Base-by-base conservation (phyloP, 2,113 vertebrate genomes). In the Lynx canadensis region DNA sequence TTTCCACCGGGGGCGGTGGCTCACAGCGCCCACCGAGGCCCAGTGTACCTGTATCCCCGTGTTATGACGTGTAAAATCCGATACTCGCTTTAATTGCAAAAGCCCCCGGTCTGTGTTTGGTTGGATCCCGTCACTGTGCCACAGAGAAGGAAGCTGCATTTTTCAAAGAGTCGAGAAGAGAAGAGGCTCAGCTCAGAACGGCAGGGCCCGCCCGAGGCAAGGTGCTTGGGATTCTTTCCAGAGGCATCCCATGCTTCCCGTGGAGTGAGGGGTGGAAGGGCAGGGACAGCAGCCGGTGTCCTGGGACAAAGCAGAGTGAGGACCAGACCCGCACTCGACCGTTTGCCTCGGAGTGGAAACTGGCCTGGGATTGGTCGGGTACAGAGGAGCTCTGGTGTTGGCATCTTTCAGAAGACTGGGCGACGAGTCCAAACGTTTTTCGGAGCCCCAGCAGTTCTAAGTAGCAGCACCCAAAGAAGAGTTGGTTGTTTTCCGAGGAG, bases 401-500 rank as follows among this genome's bases (percentile, higher is more conserved):
- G 69, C 69, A 36, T 87, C 60, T 15, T 86, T 50, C 55, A 80
- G 96, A 94, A 85, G 19, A 86, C 92, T 31, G 68, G 10, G 0
- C 69, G 71, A 92, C 41, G 71, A n/a, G n/a, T 63, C 94, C 66
- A 97, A 96, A 11, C 82, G 55, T 83, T 95, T 94, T 74, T 96
- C 11, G 41, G 31, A 97, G 41, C 19, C 83, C 69, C 79, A 84
- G 33, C 50, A 94, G 41, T 97, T 95, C 73, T 73, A 90, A 81
- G 66, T 50, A 66, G 25, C 52, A 48, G 79, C 18, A 9, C 25
- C 41, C 68, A 50, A 55, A 57, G 71, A 60, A 21, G 21, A 81
- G 12, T 86, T 50, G 89, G 55, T 41, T 71, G 57, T 57, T 78
- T 88, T 60, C 38, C 57, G 0, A 69, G 52, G 36, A 66, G 25